phyloP scores from a whole-genome alignment of 2,797 vertebrate genomes.

The Gouania willdenowi region DNA sequence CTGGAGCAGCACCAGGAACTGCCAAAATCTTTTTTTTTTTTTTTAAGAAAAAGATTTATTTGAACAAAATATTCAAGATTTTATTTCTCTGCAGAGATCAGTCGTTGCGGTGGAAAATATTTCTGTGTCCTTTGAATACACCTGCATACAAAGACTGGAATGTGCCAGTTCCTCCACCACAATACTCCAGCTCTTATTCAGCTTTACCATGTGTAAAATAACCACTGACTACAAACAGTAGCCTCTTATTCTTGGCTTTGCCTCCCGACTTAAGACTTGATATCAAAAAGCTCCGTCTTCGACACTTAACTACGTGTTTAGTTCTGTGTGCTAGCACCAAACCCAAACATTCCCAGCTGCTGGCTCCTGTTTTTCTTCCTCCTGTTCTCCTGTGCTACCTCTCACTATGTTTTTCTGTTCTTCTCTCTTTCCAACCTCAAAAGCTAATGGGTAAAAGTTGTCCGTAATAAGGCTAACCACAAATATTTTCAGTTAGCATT shows the following conservation, averaged over 20 bases:
- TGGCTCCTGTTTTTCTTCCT: constrained; percentile 32
- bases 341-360: constrained; percentile 45
- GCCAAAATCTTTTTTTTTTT: constrained; percentile 39
- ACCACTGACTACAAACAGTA: constrained; percentile 55
- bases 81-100: constrained; percentile 4
- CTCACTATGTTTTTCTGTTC: constrained; percentile 15
- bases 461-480: constrained; percentile 47
- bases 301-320: constrained; percentile 51
- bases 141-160: background rate
- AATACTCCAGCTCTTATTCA: constrained; percentile 38
- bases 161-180: constrained; percentile 24
- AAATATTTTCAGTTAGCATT: constrained; percentile 62
- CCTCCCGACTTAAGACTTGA: constrained; percentile 36
- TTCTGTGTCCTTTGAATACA: constrained; percentile 16
- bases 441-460: constrained; percentile 48
- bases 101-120: background rate
- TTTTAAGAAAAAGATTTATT: constrained; percentile 55
- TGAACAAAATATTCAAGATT: constrained; percentile 22
- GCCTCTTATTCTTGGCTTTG: constrained; percentile 67
- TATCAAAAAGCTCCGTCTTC: constrained; percentile 35
- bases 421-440: constrained; percentile 60
- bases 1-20: constrained; percentile 40
- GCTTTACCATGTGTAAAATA: constrained; percentile 22
- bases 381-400: constrained; percentile 13
- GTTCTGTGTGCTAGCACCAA: constrained; percentile 37